Percentiles rank a stretch among this genome's conserved stretches.
phyloP scores from a whole-genome alignment of 2,888 invertebrate species.

The Synanthedon formicaeformis region DNA sequence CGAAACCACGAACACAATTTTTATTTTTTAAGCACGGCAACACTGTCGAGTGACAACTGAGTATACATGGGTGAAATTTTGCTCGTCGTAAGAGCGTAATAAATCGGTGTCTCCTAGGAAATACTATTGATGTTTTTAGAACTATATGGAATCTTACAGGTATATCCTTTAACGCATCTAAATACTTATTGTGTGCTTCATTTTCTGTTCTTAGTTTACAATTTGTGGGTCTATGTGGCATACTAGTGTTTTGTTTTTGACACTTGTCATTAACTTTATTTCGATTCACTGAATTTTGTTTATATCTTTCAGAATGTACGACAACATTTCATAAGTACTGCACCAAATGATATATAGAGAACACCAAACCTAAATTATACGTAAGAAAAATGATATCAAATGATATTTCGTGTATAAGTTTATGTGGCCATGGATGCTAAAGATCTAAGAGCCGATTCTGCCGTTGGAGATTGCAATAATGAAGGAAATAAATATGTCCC shows the following conservation, averaged over 20 bases:
- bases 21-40: conserved; percentile 19
- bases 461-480: conserved; percentile 43
- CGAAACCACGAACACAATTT: background rate
- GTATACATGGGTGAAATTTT: conserved; percentile 28
- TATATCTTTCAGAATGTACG: conserved; percentile 56
- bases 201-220: conserved; percentile 6
- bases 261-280: conserved; percentile 48
- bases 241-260: conserved; percentile 53
- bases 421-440: conserved; percentile 59
- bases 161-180: conserved; percentile 1
- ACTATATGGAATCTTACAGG: conserved; percentile 20
- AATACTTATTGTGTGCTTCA: conserved; percentile 23
- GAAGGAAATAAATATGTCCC: conserved; percentile 51
- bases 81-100: conserved; percentile 34
- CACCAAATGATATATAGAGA: background rate
- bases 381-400: conserved; percentile 40
- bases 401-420: conserved; percentile 29
- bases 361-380: conserved; percentile 3
- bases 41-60: conserved; percentile 10
- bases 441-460: conserved; percentile 46
- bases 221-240: conserved; percentile 50
- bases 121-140: conserved; percentile 57
- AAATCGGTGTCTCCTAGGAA: conserved; percentile 68
- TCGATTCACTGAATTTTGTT: conserved; percentile 43
- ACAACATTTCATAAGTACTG: conserved; percentile 8